Conservation (phyloP, 2,888 invertebrate species). For the Cactoblastis cactorum region DNA sequence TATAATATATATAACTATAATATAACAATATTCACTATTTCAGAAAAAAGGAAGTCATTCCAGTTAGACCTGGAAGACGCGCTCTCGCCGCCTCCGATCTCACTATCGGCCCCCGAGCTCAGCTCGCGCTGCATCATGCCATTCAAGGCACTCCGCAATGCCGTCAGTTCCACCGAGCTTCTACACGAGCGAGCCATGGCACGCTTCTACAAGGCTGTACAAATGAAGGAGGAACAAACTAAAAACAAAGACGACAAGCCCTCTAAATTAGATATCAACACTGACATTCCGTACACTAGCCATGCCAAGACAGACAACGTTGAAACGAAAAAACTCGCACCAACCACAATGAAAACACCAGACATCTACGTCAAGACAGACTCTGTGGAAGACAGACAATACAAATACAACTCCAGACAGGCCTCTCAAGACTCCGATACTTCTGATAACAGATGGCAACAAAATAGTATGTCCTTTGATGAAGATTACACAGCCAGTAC, state of each 20-base stretch:
- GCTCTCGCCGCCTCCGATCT: constrained; percentile 87
- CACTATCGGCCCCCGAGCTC: constrained; percentile 89
- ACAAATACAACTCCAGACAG: constrained; percentile 42
- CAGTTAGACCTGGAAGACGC: constrained; percentile 83
- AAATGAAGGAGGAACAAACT: constrained; percentile 84
- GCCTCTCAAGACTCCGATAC: constrained; percentile 48
- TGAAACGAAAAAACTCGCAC: constrained; percentile 24
- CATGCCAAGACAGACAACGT: constrained; percentile 30
- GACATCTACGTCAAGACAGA: constrained; percentile 58
- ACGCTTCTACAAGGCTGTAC: constrained; percentile 87
- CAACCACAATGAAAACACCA: constrained; percentile 34
- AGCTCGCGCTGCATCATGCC: constrained; percentile 72
- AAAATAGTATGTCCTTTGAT: constrained; percentile 61
- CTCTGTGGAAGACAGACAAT: constrained; percentile 49
- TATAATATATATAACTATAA: not conserved
- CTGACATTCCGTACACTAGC: constrained; percentile 60
- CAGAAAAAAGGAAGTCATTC: constrained; percentile 79
- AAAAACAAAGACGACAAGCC: constrained; percentile 40
- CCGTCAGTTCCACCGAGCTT: constrained; percentile 90
- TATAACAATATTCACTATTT: constrained; percentile 24
- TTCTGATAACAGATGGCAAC: constrained; percentile 67
- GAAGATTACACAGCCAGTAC: constrained; percentile 83
- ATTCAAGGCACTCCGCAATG: constrained; percentile 82
- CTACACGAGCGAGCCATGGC: constrained; percentile 91
- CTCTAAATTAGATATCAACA: constrained; percentile 33